Evolutionary conservation across 2,888 invertebrate genomes (phyloP).

Genomic region (Malthinus flaveolus): DNA sequence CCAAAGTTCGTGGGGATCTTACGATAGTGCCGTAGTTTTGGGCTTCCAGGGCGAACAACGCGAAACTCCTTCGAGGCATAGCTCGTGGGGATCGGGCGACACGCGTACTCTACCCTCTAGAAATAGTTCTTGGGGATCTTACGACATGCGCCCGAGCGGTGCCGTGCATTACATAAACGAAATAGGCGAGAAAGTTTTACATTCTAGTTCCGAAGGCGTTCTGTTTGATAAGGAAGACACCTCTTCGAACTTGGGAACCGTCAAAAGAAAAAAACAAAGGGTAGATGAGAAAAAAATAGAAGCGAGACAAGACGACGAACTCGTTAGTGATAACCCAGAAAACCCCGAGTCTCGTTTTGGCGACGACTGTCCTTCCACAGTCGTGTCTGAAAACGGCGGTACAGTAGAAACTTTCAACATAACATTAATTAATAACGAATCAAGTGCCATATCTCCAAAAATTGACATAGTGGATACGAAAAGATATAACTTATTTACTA

Average conservation of each 20-base stretch:
- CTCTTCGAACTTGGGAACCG: conserved; percentile 70
- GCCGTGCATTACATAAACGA: conserved; percentile 47
- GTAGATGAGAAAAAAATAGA: conserved; percentile 59
- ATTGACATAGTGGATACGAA: conserved; percentile 55
- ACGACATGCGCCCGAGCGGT: conserved; percentile 61
- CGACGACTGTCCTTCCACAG: background rate
- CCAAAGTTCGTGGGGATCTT: conserved; percentile 78
- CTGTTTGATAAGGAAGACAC: conserved; percentile 64
- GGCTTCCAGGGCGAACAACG: conserved; percentile 57
- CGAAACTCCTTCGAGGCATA: conserved; percentile 73
- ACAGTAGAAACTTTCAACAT: conserved; percentile 44
- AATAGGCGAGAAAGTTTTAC: conserved; percentile 42
- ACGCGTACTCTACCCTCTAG: conserved; percentile 66
- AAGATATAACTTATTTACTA: conserved; percentile 33
- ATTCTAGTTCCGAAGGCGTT: conserved; percentile 38
- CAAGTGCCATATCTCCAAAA: conserved; percentile 66
- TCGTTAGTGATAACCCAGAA: conserved; percentile 5
- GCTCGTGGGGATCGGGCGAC: conserved; percentile 83
- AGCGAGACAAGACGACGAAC: conserved; percentile 14
- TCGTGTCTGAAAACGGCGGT: conserved; percentile 29
- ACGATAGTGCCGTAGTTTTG: conserved; percentile 75
- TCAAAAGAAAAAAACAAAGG: conserved; percentile 70
- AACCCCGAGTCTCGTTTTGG: background rate
- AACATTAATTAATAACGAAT: conserved; percentile 43
- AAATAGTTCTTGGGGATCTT: conserved; percentile 74